Conservation (phyloP, 2,113 vertebrate genomes). For the Cyprinodon brontotheroides region DNA sequence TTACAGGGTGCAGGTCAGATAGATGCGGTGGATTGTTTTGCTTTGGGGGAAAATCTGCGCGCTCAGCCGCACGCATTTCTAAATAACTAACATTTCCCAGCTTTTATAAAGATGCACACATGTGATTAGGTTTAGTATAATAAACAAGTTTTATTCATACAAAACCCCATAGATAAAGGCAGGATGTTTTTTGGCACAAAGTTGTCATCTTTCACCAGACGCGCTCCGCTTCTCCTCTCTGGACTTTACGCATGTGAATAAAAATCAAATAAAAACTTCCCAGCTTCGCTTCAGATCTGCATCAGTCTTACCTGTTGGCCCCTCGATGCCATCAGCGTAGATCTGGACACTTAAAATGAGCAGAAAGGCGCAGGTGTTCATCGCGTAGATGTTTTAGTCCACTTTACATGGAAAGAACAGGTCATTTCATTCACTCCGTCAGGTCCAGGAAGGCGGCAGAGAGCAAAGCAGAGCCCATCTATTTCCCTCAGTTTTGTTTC, state of each 20-base stretch:
- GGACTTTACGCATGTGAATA: slow-evolving; percentile 30
- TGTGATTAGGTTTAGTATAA: slow-evolving; percentile 14
- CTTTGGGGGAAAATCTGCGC: slow-evolving; percentile 43
- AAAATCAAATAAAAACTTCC: slow-evolving; percentile 50
- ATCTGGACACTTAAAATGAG: slow-evolving; percentile 80
- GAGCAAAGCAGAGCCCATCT: slow-evolving; percentile 64
- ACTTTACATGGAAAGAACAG: slow-evolving; percentile 67
- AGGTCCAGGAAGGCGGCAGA: slow-evolving; percentile 51
- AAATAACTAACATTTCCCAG: not conserved
- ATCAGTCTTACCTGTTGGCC: slow-evolving; percentile 80
- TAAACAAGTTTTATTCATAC: not conserved
- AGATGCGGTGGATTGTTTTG: slow-evolving; percentile 17
- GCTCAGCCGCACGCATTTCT: not conserved
- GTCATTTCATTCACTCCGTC: slow-evolving; percentile 70
- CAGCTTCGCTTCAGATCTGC: slow-evolving; percentile 18
- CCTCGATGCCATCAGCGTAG: slow-evolving; percentile 83
- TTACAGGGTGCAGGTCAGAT: slow-evolving; percentile 1
- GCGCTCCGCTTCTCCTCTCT: slow-evolving; percentile 29
- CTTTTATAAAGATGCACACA: slow-evolving; percentile 2
- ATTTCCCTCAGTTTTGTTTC: slow-evolving; percentile 61
- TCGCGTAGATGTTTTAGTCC: slow-evolving; percentile 79
- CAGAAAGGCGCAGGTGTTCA: slow-evolving; percentile 83
- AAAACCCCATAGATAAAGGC: slow-evolving; percentile 14
- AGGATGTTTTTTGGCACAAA: slow-evolving; percentile 46
- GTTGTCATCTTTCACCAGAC: slow-evolving; percentile 53